Conservation (phyloP, 2,797 vertebrate genomes). For the Trachops cirrhosus region DNA sequence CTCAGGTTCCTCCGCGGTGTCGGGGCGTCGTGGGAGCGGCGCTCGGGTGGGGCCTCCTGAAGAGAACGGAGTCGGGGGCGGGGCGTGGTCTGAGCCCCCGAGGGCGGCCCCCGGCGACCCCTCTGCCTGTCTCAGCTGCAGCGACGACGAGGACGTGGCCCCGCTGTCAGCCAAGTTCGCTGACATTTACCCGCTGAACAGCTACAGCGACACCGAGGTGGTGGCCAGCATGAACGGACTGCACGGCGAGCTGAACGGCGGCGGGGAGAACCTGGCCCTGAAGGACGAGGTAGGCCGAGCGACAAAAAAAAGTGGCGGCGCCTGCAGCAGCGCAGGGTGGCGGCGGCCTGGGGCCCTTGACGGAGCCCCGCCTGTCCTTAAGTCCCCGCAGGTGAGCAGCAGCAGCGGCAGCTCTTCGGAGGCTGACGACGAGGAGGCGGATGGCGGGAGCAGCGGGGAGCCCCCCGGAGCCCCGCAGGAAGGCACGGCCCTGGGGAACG, state of each 20-base stretch:
- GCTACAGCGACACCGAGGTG: conserved; percentile 88
- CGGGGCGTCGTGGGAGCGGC: too few relatives aligned
- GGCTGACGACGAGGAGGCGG: conserved; percentile 94
- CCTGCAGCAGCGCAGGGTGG: rapidly evolving
- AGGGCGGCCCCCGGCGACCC: neutral
- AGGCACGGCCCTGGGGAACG: conserved; percentile 83
- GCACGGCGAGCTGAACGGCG: conserved; percentile 90
- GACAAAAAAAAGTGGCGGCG: too few relatives aligned
- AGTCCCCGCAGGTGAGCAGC: conserved; percentile 91
- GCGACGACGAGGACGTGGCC: conserved; percentile 94
- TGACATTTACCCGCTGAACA: conserved; percentile 92
- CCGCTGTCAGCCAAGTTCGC: conserved; percentile 92
- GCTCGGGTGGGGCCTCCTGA: neutral
- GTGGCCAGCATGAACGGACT: conserved; percentile 91
- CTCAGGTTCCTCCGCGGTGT: neutral
- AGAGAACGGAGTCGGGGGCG: neutral
- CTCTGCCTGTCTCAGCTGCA: conserved; percentile 75
- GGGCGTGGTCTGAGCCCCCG: neutral
- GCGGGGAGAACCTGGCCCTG: conserved; percentile 87
- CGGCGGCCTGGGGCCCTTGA: neutral
- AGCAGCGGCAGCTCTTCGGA: conserved; percentile 92
- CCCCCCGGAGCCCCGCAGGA: conserved; percentile 85
- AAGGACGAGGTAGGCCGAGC: conserved; percentile 90
- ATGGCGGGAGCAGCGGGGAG: conserved; percentile 88
- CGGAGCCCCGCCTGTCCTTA: neutral